A percentile compares a stretch with the other conserved stretches of the same genome.
These are phyloP conservation scores for Holotrichia oblita DNA, from an alignment of 1,140 invertebrate species.

Conservation along the genomic window DNA sequence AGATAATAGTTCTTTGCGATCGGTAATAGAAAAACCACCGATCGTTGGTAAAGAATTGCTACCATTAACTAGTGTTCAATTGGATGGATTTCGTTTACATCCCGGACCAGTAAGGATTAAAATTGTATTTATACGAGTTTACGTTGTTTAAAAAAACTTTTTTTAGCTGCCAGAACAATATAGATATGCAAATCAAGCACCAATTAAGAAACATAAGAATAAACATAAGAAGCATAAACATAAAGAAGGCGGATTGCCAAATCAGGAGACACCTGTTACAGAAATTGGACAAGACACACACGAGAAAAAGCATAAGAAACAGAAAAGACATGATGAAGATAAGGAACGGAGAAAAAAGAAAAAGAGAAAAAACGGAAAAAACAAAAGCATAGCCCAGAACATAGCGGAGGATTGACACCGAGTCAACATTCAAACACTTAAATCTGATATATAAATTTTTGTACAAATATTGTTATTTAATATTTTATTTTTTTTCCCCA, in stretches of 20 bases:
- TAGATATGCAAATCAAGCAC: constrained; percentile 89
- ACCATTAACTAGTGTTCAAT: constrained; percentile 85
- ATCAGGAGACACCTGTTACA: constrained; percentile 73
- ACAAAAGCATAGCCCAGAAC: constrained; percentile 92
- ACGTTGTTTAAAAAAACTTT: constrained; percentile 5
- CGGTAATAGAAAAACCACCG: constrained; percentile 96
- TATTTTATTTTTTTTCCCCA: constrained; percentile 39
- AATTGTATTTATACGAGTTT: background rate
- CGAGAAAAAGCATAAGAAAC: constrained; percentile 96
- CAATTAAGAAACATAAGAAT: constrained; percentile 92
- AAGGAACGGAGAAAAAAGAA: constrained; percentile 94
- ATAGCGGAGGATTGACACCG: constrained; percentile 75
- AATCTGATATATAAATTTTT: constrained; percentile 50
- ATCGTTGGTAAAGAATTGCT: constrained; percentile 94
- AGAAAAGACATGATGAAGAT: constrained; percentile 92
- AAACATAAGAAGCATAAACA: constrained; percentile 97
- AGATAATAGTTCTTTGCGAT: constrained; percentile 87
- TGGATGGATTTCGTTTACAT: constrained; percentile 94
- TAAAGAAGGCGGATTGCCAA: constrained; percentile 80
- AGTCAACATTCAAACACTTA: constrained; percentile 74
- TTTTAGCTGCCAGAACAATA: constrained; percentile 93
- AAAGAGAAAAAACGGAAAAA: constrained; percentile 96
- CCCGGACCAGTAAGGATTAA: constrained; percentile 85
- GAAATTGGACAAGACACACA: constrained; percentile 82
- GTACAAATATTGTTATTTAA: constrained; percentile 41